Evolutionary conservation across 1,140 invertebrate species (phyloP).

Genomic region (Bursaphelenchus mucronatus): DNA sequence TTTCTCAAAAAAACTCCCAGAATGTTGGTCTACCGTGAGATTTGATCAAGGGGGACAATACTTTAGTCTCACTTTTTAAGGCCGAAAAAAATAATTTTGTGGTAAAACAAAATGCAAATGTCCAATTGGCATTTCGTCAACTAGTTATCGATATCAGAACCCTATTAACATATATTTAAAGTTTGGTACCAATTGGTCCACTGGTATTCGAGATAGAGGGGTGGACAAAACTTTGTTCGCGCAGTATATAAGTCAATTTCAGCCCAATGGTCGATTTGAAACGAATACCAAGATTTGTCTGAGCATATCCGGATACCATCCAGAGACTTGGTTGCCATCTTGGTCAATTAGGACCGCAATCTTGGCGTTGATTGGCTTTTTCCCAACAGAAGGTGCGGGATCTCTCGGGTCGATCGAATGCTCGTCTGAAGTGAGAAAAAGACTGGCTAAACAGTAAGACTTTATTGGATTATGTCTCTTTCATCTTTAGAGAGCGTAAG

Average conservation of each 20-base stretch:
- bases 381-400: conserved; percentile 80
- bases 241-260: conserved; percentile 42
- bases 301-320: conserved; percentile 92
- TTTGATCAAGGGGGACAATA: no score
- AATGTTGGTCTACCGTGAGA: no score
- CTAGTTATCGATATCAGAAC: no score
- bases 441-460: conserved; percentile 73
- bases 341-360: conserved; percentile 90
- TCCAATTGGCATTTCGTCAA: no score
- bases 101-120: no score
- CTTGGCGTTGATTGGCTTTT: conserved; percentile 83
- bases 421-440: conserved; percentile 74
- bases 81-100: no score
- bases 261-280: conserved; percentile 92
- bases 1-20: no score
- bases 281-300: conserved; percentile 89
- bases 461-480: conserved; percentile 6
- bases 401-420: conserved; percentile 87
- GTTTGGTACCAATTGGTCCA: no score
- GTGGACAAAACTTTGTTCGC: no score
- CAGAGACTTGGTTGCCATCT: conserved; percentile 91
- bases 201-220: no score
- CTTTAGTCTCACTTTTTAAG: no score
- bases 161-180: no score
- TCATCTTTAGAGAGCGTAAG: not conserved